These are phyloP conservation scores for Virgularia gustaviana DNA, from an alignment of 92 coral and sea anemone species.

Conservation along the genomic window DNA sequence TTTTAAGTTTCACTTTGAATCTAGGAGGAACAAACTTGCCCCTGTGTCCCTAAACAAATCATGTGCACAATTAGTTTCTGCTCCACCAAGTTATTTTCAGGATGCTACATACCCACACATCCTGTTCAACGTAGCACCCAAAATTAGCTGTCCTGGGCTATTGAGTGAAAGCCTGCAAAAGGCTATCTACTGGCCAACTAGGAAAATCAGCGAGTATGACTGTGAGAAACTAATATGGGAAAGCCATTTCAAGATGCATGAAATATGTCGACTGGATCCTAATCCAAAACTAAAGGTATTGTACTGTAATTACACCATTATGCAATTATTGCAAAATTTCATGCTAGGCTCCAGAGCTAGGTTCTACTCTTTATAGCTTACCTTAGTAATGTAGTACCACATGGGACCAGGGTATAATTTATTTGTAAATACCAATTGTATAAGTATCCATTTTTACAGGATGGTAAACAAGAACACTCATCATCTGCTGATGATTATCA, in stretches of 20 bases:
- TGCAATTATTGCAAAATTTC: too few relatives aligned
- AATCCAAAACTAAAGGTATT: not conserved
- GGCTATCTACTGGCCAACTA: constrained; percentile 23
- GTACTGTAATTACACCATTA: too few relatives aligned
- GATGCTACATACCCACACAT: constrained; percentile 1
- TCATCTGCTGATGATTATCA: constrained; percentile 8
- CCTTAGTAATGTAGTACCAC: too few relatives aligned
- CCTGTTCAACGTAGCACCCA: constrained; percentile 24
- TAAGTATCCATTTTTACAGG: too few relatives aligned
- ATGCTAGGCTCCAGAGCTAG: too few relatives aligned
- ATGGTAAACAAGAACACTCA: not conserved
- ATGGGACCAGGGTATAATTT: too few relatives aligned
- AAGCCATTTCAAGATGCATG: constrained; percentile 25
- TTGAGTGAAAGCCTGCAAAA: constrained; percentile 15
- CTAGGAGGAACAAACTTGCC: constrained; percentile 37
- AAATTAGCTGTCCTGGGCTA: constrained; percentile 27
- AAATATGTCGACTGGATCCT: constrained; percentile 23
- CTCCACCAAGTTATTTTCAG: constrained; percentile 45
- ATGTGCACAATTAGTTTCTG: constrained; percentile 52
- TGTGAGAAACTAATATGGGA: constrained; percentile 35
- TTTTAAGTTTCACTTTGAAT: constrained; percentile 48
- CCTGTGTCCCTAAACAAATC: constrained; percentile 41
- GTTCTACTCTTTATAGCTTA: too few relatives aligned
- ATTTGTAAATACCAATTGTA: too few relatives aligned
- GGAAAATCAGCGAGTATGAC: constrained; percentile 20